Evolutionary conservation across 1,140 invertebrate species (phyloP).

Genomic region (Lasioglossum baleicum): DNA sequence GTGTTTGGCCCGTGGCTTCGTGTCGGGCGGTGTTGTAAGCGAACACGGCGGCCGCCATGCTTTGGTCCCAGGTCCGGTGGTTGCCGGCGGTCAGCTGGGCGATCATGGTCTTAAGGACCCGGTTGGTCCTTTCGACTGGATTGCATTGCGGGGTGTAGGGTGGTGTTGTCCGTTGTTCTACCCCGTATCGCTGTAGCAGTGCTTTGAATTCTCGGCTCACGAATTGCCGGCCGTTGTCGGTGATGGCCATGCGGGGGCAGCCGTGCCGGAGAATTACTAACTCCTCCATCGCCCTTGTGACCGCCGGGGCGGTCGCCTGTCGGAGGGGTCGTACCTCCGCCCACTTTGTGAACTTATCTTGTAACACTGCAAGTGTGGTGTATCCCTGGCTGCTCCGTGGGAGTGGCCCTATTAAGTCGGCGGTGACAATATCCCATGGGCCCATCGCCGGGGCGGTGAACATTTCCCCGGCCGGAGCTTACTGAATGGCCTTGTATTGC

Average conservation of each 20-base stretch:
- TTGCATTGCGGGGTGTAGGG: background rate
- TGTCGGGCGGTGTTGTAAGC: too few relatives aligned
- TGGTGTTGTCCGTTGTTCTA: background rate
- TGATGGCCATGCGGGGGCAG: background rate
- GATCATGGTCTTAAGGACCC: background rate
- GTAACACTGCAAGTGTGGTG: background rate
- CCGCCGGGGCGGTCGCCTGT: background rate
- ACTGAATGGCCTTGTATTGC: background rate
- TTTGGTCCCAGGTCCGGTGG: background rate
- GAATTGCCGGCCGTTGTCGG: background rate
- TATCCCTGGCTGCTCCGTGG: background rate
- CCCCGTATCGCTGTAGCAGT: background rate
- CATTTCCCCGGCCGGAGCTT: background rate
- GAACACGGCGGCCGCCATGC: background rate
- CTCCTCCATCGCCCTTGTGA: background rate
- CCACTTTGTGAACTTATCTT: conserved; percentile 11
- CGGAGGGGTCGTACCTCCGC: background rate
- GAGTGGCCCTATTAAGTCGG: background rate
- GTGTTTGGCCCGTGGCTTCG: too few relatives aligned
- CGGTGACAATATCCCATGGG: background rate
- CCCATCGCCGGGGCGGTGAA: background rate
- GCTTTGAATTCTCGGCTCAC: background rate
- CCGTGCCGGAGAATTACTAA: background rate
- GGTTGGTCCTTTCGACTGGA: background rate
- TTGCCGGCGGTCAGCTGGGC: background rate